Base-by-base conservation (phyloP, 2,888 invertebrate species). In the Drosophila trichaetosa region DNA sequence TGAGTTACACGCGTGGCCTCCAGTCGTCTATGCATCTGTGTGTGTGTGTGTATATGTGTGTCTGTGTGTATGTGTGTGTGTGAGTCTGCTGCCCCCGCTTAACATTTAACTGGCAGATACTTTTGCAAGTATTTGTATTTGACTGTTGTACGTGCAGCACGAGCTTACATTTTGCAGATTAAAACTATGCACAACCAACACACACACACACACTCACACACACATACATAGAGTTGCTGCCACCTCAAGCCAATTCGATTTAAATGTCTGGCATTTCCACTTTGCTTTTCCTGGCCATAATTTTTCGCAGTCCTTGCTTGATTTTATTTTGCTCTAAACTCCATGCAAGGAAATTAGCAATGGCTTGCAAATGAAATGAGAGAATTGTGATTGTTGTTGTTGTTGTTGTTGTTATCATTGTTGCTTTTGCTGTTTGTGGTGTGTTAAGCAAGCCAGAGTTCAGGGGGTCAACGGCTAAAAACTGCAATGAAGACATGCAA, bases 211-310 rank as follows among this genome's bases (percentile, higher is more conserved):
- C 29, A 64, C 38, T 48, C n/a, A 29, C n/a, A 29, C 24, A 63
- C 8, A 46, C 24, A 69, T 7, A 58, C 36, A 63, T 27, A 8
- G 40, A 46, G 53, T 13, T 24, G 40, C 48, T 64, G 58, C 76
- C 74, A 85, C 83, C 88, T 76, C 67, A 66, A 89, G 81, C 90
- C 91, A 90, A 88, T 90, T 88, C 91, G 90, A 87, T 88, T 88
- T 90, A 88, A 89, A 89, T 89, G 90, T 85, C 87, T 90, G 71
- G 76, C 76, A 81, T 81, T 85, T 82, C 87, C 87, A 87, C 76
- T 73, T 83, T 70, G 86, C 75, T 90, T 87, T 90, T 89, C 89
- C 90, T 89, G 89, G 67, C 87, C 75, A 88, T 88, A 75, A 83
- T 83, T 90, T 69, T 61, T 48, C 64, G 48, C 62, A 58, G 76